Conservation (phyloP, 2,113 vertebrate genomes). For the Rhinogobius similis region DNA sequence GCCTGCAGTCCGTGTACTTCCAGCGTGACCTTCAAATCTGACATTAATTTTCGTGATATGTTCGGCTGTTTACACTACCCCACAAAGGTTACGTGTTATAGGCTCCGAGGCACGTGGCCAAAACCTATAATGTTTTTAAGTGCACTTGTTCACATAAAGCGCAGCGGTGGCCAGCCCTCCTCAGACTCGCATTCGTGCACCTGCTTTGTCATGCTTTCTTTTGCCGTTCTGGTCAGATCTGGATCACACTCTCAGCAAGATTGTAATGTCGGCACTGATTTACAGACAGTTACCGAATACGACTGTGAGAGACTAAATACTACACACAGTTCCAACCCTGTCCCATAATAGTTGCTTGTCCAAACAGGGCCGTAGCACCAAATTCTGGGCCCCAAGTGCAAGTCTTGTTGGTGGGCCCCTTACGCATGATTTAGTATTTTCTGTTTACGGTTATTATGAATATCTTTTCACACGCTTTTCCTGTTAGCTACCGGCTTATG, state of each 20-base stretch:
- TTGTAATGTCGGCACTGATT: neutral
- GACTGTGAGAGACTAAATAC: no score
- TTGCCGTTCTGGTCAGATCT: neutral
- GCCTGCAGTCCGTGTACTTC: neutral
- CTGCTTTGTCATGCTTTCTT: neutral
- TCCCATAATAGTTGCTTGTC: no score
- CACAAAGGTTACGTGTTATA: constrained; percentile 6
- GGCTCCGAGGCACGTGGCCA: neutral
- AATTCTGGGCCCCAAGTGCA: no score
- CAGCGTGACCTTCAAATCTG: constrained; percentile 3
- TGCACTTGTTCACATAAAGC: neutral
- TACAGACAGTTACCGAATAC: no score
- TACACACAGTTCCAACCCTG: no score
- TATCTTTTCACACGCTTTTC: no score
- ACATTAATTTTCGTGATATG: constrained; percentile 7
- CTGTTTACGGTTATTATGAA: no score
- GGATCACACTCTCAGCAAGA: neutral
- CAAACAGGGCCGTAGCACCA: no score
- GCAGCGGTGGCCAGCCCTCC: neutral
- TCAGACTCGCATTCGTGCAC: neutral
- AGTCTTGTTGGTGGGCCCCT: no score
- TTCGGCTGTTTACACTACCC: neutral
- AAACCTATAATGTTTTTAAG: constrained; percentile 5
- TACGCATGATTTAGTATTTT: no score
- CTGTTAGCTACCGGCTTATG: no score